A percentile compares a stretch with the other conserved stretches of the same genome.
These are phyloP conservation scores for Archips xylosteana DNA, from an alignment of 2,888 invertebrate genomes.

Conservation along the genomic window DNA sequence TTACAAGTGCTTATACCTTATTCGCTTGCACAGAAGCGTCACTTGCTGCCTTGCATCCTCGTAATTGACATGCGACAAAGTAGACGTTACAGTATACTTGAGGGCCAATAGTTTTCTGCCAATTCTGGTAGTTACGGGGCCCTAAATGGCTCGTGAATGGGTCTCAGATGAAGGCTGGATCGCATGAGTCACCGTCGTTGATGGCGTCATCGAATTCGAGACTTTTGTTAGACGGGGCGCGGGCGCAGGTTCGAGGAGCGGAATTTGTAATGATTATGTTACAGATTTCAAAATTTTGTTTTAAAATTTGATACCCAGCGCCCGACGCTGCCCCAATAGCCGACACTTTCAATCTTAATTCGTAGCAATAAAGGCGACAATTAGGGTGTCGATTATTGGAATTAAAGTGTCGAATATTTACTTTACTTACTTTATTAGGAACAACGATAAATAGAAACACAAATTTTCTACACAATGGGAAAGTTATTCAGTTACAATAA, in stretches of 20 bases:
- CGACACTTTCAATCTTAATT: no score
- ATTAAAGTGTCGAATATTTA: no score
- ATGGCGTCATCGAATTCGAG: slow-evolving; percentile 24
- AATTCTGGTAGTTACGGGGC: slow-evolving; percentile 4
- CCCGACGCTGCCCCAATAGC: no score
- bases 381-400: no score
- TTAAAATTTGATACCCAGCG: no score
- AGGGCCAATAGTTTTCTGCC: slow-evolving; percentile 5
- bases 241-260: slow-evolving; percentile 11
- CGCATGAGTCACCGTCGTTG: slow-evolving; percentile 30
- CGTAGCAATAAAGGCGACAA: no score
- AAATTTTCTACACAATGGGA: background rate
- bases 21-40: background rate
- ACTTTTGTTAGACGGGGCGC: slow-evolving; percentile 21
- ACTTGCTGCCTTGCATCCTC: background rate
- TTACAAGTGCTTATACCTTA: background rate
- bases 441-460: background rate
- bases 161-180: slow-evolving; percentile 24
- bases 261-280: slow-evolving; percentile 1
- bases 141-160: slow-evolving; percentile 31
- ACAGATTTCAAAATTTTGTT: background rate
- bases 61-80: background rate
- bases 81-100: slow-evolving; percentile 4
- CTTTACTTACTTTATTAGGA: no score
- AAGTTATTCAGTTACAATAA: background rate